A percentile compares a stretch with the other conserved stretches of the same genome.
phyloP scores from a whole-genome alignment of 2,888 invertebrate genomes.

The Galerucella pusilla region DNA sequence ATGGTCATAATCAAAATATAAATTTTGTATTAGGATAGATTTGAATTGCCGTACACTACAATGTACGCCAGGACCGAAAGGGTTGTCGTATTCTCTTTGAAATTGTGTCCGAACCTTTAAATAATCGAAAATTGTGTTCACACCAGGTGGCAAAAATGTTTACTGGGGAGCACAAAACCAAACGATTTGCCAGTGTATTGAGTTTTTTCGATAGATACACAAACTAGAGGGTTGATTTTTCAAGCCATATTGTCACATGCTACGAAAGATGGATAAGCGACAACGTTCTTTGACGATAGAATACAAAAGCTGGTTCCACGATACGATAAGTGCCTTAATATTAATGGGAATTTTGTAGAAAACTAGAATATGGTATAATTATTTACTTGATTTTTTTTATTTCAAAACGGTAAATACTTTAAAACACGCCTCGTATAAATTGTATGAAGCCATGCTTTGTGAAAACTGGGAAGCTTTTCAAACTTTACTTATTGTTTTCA shows the following conservation, averaged over 20 bases:
- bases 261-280: neutral
- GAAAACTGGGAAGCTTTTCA: constrained; percentile 30
- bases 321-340: constrained; percentile 28
- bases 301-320: constrained; percentile 20
- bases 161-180: constrained; percentile 9
- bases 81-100: no score
- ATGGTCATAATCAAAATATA: no score
- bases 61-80: no score
- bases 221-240: neutral
- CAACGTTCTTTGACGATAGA: constrained; percentile 11
- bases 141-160: constrained; percentile 1
- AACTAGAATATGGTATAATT: neutral
- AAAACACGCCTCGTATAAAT: constrained; percentile 7
- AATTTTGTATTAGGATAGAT: no score
- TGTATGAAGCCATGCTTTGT: constrained; percentile 45
- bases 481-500: constrained; percentile 40
- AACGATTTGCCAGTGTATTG: constrained; percentile 3
- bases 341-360: constrained; percentile 26
- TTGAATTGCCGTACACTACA: no score
- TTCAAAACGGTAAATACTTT: neutral
- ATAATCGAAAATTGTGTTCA: constrained; percentile 10
- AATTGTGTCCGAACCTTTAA: neutral
- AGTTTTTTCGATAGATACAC: neutral
- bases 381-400: neutral
- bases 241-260: neutral